Evolutionary conservation across 1,140 invertebrate genomes (phyloP).

Genomic region (Drosophila rhopaloa): DNA sequence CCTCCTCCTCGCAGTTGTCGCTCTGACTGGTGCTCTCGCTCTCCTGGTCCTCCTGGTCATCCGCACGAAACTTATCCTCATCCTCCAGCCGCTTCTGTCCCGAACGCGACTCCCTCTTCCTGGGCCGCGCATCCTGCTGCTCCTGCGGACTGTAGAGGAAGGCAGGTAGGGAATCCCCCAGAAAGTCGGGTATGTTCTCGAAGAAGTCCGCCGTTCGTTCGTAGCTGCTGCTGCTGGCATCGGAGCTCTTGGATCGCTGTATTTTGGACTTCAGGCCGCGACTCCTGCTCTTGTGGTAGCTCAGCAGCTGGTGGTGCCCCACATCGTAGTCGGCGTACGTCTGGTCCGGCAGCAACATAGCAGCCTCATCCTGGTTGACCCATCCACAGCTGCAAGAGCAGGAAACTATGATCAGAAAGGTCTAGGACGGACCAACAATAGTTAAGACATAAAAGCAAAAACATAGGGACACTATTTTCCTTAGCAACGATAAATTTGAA

Average conservation of each 20-base stretch:
- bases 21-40: constrained; percentile 47
- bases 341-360: constrained; percentile 88
- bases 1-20: constrained; percentile 56
- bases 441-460: too few relatives aligned
- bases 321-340: constrained; percentile 86
- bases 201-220: constrained; percentile 75
- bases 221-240: constrained; percentile 61
- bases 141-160: constrained; percentile 51
- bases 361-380: constrained; percentile 73
- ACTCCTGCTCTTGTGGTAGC: constrained; percentile 42
- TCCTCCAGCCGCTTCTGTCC: not conserved
- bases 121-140: constrained; percentile 20
- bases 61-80: not conserved
- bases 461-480: too few relatives aligned
- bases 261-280: constrained; percentile 28
- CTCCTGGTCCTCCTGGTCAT: constrained; percentile 8
- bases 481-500: too few relatives aligned
- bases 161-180: constrained; percentile 63
- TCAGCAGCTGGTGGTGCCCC: constrained; percentile 63
- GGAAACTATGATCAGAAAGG: too few relatives aligned
- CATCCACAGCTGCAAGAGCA: constrained; percentile 20
- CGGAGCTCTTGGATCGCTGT: constrained; percentile 46
- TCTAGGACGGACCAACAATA: too few relatives aligned
- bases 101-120: not conserved
- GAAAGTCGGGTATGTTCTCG: constrained; percentile 78